These are phyloP conservation scores for Tringa solitaria DNA, from an alignment of 2,113 vertebrate species.

Conservation along the genomic window DNA sequence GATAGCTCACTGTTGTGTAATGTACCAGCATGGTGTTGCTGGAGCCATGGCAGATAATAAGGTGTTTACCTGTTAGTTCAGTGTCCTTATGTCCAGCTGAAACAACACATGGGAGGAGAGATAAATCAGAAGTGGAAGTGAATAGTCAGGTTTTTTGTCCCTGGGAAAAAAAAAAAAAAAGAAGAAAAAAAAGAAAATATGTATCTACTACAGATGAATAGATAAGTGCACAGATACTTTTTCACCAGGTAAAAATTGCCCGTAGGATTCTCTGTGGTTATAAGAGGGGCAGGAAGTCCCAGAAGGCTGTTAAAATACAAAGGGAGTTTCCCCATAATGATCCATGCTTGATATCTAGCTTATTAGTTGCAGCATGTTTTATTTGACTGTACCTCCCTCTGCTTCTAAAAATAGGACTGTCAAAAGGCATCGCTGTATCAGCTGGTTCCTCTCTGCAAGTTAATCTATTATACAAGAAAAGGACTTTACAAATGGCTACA, in stretches of 20 bases:
- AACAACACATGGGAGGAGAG: background rate
- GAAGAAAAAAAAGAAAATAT: no score
- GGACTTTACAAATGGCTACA: constrained; percentile 50
- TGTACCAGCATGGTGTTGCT: background rate
- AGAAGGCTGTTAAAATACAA: constrained; percentile 9
- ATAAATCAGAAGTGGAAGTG: background rate
- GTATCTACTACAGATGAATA: background rate
- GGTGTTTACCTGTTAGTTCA: background rate
- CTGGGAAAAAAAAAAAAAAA: background rate
- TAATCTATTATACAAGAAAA: constrained; percentile 55
- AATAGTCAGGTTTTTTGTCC: background rate
- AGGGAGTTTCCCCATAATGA: background rate
- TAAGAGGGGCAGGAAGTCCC: background rate
- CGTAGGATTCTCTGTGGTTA: background rate
- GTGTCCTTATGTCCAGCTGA: background rate
- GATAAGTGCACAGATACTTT: background rate
- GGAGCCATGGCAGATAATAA: background rate
- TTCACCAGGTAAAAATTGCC: background rate
- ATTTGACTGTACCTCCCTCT: constrained; percentile 28
- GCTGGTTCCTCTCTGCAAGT: background rate
- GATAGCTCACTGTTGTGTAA: background rate
- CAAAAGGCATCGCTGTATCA: constrained; percentile 28
- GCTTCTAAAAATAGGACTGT: constrained; percentile 57
- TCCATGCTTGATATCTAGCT: background rate
- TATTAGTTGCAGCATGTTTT: constrained; percentile 17